Base-by-base conservation (phyloP, 2,888 invertebrate species). In the Drosophila yooni region DNA sequence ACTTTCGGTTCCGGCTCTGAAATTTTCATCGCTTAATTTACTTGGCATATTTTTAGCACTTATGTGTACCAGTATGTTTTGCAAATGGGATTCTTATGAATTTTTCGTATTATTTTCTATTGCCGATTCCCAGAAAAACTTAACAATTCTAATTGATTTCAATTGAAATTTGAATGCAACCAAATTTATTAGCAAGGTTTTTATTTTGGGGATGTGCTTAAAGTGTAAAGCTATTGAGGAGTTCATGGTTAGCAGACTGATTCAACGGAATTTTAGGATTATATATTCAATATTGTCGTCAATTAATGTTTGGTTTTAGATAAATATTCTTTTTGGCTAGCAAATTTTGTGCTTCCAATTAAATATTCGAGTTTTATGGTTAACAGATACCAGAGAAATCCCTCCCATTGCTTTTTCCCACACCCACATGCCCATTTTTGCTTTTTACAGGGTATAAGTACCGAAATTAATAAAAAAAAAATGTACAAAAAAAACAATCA, bases 361-460 rank as follows among this genome's bases (percentile, higher is more conserved):
- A 7, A 46, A 15, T 8, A 46, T 15, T 36, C 10, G 38, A 10
- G n/a, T 21, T 13, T 2, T 6, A 10, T n/a, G n/a, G 2, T 2
- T 10, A 43, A 11, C 21, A 13, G 13, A 13, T 21, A 7, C 1
- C 6, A 13, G 13, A 7, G 6, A 1, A 21, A 7, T 1, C 0
- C 2, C 2, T 46, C 15, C 2, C 7, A 2, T 21, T 21, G 21
- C 21, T 13, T 0, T 0, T 46, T 46, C 25, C 25, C 46, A 25
- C 46, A 25, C 8, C 18, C 15, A 2, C 2, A 25, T 46, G 15
- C 25, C 15, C 11, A 0, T 21, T 13, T 7, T n/a, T 8, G 2
- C 2, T 10, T 13, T 18, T n/a, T 59, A 43, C 25, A 54, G 75
- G 63, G 75, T 74, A 75, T 75, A 64, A 58, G 46, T 58, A 68